Evolutionary conservation across 2,888 invertebrate genomes (phyloP), one percentile per base, ranked within the genome.

Genomic region (Tuberolachnus salignus): DNA sequence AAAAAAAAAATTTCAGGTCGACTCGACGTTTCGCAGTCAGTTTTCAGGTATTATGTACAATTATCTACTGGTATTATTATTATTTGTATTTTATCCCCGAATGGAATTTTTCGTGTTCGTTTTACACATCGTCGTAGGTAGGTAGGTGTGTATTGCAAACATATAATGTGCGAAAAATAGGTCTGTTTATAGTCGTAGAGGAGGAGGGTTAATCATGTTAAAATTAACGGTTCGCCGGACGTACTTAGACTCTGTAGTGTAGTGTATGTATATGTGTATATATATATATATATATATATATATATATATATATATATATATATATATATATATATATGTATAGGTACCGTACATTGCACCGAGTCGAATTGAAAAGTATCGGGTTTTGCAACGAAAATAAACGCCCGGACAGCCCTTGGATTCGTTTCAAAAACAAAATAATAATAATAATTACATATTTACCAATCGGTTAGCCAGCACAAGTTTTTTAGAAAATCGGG

Each of bases 161-260:
- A 51, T 11, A 69, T 78, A 78, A 59, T 69, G 34, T 3, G 23
- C 59, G 67, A 46, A 55, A 67, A 69, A 59, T 21, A 34, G 34
- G 78, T 34, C 23, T 51, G 46, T 75, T 75, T 44, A 19, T 13
- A 26, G 21, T 23, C n/a, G 46, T 34, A 3, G 13, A 13, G 14
- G 53, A 64, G 21, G 42, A 42, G n/a, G 21, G 55, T 34, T 10
- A 34, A 11, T 63, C 44, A 42, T 59, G 78, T 69, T 69, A 69
- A 69, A 78, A 59, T 78, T 78, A 78, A 78, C 78, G 78, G 78
- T 78, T 61, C 59, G 78, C 42, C 78, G 69, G 42, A n/a, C 69
- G 69, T 74, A 74, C 69, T 78, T 78, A 69, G 57, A 21, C 49
- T 49, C 49, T 44, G 66, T 42, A 1, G 9, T 26, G 19, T 14